Conservation (phyloP, 2,113 vertebrate species). For the Crotalus horridus region DNA sequence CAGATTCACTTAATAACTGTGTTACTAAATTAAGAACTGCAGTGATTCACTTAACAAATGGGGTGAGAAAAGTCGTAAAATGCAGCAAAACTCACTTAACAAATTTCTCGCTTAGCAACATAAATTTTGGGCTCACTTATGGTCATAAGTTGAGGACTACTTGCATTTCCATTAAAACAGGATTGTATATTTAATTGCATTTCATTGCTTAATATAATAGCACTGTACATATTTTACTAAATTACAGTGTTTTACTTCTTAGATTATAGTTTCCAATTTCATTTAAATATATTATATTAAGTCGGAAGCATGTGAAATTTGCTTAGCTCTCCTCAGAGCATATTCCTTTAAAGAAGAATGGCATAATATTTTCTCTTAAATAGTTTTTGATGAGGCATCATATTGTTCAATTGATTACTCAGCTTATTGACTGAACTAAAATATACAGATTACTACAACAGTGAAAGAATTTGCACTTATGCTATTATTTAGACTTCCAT, state of each 20-base stretch:
- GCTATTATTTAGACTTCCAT: not conserved
- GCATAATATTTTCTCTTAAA: not conserved
- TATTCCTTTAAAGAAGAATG: not conserved
- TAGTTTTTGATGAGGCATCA: not conserved
- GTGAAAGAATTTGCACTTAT: not conserved
- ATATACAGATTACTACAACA: not conserved
- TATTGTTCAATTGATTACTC: not conserved
- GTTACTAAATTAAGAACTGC: too few species aligned
- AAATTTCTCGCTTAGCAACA: too few species aligned
- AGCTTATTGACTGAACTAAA: not conserved
- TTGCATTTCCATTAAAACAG: constrained; percentile 43
- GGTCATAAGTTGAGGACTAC: not conserved
- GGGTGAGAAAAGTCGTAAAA: too few species aligned
- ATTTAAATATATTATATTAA: not conserved
- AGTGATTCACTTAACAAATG: too few species aligned
- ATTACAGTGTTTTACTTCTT: not conserved
- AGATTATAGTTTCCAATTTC: constrained; percentile 17
- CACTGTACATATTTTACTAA: constrained; percentile 38
- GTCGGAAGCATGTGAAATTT: not conserved
- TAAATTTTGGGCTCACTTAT: too few species aligned
- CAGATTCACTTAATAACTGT: too few species aligned
- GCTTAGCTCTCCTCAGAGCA: not conserved
- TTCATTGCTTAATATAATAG: constrained; percentile 45
- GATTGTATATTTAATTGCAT: constrained; percentile 50
- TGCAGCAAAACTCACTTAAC: too few species aligned